These are phyloP conservation scores for Drosophila prolongata DNA, from an alignment of 2,888 invertebrate genomes.

Conservation along the genomic window DNA sequence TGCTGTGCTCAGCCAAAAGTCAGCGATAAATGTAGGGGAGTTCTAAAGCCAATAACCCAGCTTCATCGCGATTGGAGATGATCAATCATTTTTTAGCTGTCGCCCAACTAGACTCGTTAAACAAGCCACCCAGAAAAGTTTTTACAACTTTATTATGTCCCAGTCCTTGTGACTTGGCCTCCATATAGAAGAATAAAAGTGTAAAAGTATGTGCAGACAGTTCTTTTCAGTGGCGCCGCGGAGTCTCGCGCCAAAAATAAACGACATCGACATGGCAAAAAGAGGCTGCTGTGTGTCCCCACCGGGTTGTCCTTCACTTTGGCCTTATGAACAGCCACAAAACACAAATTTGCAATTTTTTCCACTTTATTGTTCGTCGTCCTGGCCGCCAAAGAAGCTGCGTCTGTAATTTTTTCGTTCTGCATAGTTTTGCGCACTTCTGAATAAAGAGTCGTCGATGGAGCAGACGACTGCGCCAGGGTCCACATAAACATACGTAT, in stretches of 20 bases:
- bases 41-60: conserved; percentile 45
- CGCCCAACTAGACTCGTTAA: conserved; percentile 45
- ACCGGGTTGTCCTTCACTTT: conserved; percentile 32
- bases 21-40: conserved; percentile 10
- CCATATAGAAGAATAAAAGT: conserved; percentile 11
- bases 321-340: conserved; percentile 54
- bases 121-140: conserved; percentile 56
- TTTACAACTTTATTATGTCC: conserved; percentile 68
- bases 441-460: conserved; percentile 63
- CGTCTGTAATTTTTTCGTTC: conserved; percentile 61
- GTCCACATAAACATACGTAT: conserved; percentile 41
- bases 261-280: conserved; percentile 38
- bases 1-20: conserved; percentile 46
- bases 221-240: conserved; percentile 60
- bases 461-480: conserved; percentile 31
- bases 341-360: conserved; percentile 77
- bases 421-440: conserved; percentile 71
- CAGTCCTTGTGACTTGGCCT: conserved; percentile 39
- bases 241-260: conserved; percentile 75
- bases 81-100: conserved; percentile 70
- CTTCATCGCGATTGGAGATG: conserved; percentile 52
- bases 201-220: conserved; percentile 32
- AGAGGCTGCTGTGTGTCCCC: conserved; percentile 35
- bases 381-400: conserved; percentile 67
- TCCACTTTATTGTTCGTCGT: conserved; percentile 56